Percentiles rank a stretch among this genome's conserved stretches.
Evolutionary conservation across 1,140 invertebrate species (phyloP).

Genomic region (Aphelenchoides fujianensis): DNA sequence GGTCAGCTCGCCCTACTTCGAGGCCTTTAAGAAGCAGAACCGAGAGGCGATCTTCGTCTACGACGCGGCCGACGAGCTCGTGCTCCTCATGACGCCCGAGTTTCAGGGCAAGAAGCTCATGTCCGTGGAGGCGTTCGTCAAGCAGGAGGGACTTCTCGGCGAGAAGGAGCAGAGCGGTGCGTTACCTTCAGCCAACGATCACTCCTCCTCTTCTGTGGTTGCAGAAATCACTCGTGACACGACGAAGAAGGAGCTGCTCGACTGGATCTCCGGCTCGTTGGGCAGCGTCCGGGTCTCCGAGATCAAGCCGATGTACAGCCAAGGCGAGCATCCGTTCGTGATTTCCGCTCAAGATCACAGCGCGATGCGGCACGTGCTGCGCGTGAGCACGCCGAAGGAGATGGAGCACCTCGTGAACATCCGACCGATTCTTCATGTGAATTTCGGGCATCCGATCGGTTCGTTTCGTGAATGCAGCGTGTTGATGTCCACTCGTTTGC

Average conservation of each 20-base stretch:
- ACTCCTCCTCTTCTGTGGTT: constrained; percentile 7
- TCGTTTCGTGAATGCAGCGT: no score
- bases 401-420: constrained; percentile 76
- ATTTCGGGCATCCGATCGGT: constrained; percentile 83
- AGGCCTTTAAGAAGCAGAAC: constrained; percentile 74
- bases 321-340: constrained; percentile 86
- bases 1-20: constrained; percentile 87
- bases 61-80: constrained; percentile 89
- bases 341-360: constrained; percentile 68
- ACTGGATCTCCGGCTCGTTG: constrained; percentile 75
- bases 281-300: constrained; percentile 74
- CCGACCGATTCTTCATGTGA: constrained; percentile 86
- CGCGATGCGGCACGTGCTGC: constrained; percentile 85
- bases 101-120: constrained; percentile 77
- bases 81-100: constrained; percentile 81
- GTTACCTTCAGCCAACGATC: constrained; percentile 38
- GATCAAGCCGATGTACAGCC: constrained; percentile 76
- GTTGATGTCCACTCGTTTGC: no score
- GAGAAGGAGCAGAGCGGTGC: constrained; percentile 66
- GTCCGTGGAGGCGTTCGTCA: constrained; percentile 90
- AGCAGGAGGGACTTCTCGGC: constrained; percentile 68
- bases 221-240: constrained; percentile 65
- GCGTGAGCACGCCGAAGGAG: constrained; percentile 74
- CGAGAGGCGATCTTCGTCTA: constrained; percentile 91
- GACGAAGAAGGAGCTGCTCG: constrained; percentile 74